Percentiles rank a stretch among this genome's conserved stretches.
Evolutionary conservation across 2,888 invertebrate species (phyloP).

Genomic region (Emesis russula): DNA sequence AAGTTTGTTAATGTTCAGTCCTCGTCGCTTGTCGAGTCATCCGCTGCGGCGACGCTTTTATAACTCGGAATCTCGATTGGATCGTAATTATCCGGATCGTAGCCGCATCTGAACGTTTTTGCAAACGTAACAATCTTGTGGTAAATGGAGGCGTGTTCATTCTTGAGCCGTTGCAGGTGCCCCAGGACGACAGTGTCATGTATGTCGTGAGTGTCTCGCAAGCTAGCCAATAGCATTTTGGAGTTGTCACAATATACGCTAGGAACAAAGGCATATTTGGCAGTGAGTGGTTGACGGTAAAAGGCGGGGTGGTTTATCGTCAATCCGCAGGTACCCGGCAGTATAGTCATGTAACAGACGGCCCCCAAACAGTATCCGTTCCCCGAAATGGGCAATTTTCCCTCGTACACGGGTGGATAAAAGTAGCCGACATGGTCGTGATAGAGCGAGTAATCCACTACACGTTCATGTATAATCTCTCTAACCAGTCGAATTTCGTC

Average conservation of each 20-base stretch:
- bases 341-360: too few species aligned
- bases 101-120: constrained; percentile 25
- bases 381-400: neutral
- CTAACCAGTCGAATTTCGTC: too few species aligned
- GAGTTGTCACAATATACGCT: constrained; percentile 24
- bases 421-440: constrained; percentile 23
- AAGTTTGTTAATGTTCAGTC: constrained; percentile 6
- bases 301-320: too few species aligned
- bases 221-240: neutral
- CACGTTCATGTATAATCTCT: too few species aligned
- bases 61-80: constrained; percentile 22
- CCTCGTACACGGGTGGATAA: constrained; percentile 17
- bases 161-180: constrained; percentile 4
- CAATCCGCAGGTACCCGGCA: too few species aligned
- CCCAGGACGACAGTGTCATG: constrained; percentile 20
- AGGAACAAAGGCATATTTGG: neutral
- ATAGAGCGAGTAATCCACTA: too few species aligned
- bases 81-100: constrained; percentile 19
- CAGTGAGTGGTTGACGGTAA: too few species aligned
- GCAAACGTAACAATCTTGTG: constrained; percentile 23
- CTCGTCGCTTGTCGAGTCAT: constrained; percentile 11
- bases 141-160: constrained; percentile 14
- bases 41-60: constrained; percentile 13
- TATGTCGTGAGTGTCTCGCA: constrained; percentile 22
- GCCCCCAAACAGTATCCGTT: too few species aligned